Evolutionary conservation across 92 coral and sea anemone species (phyloP), one percentile per base, ranked within the genome.

Genomic region (Epizoanthus fatuus): DNA sequence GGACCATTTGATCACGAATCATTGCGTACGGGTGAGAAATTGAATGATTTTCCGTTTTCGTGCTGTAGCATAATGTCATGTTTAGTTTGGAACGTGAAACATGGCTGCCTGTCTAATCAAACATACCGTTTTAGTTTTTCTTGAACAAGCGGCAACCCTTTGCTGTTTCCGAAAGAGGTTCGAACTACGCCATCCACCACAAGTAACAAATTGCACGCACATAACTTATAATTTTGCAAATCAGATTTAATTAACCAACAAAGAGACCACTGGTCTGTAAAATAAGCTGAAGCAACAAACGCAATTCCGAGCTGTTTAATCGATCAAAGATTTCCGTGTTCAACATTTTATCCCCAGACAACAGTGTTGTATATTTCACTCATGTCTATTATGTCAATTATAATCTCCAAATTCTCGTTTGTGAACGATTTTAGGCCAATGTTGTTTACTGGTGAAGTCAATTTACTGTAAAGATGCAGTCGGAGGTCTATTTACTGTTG

Each of bases 21-120:
- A 39, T 10, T 39, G 35, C n/a, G 56, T 77, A 77, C 69, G 22
- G 70, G 40, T 59, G 40, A 58, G 37, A 15, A 3, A 53, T 35
- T n/a, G 5, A n/a, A 15, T 75, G 40, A 37, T 57, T 75, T 38
- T 9, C 7, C 62, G 55, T 12, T 77, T 77, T 60, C 82, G 82
- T 77, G 82, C 54, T 42, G 82, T 44, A 44, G 70, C 82, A 59
- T 25, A 57, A 76, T 77, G 67, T 69, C 56, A 45, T 77, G 82
- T 44, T 77, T 14, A 62, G 56, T 77, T 59, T 15, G 68, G 68
- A 22, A 60, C 55, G 37, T 17, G 39, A 62, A 77, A 77, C 54
- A 77, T 77, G 82, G 82, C 82, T 76, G 70, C 64, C 82, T 76
- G 70, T 45, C 69, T 38, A 57, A 62, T 77, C 82, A 60, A 59